phyloP scores from a whole-genome alignment of 2,888 invertebrate genomes.

The Parnassius apollo region DNA sequence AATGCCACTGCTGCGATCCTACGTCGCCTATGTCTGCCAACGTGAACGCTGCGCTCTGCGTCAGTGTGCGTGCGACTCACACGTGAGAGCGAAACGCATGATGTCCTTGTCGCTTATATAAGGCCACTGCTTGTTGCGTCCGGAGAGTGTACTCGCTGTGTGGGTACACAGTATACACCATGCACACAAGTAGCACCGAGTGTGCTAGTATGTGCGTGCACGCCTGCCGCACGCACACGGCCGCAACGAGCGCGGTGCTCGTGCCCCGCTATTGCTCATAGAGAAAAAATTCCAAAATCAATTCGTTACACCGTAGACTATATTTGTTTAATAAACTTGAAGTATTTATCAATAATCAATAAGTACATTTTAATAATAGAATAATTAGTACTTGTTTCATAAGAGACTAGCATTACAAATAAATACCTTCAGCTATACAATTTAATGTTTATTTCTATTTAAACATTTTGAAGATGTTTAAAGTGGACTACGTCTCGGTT shows the following conservation, averaged over 20 bases:
- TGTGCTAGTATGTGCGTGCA: slow-evolving; percentile 3
- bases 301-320: slow-evolving; percentile 79
- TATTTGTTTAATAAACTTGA: slow-evolving; percentile 79
- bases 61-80: slow-evolving; percentile 24
- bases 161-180: not conserved
- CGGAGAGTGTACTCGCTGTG: not conserved
- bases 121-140: slow-evolving; percentile 47
- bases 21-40: slow-evolving; percentile 64
- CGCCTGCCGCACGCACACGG: slow-evolving; percentile 15
- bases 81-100: not conserved
- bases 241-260: slow-evolving; percentile 27
- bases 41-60: slow-evolving; percentile 27
- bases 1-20: slow-evolving; percentile 78
- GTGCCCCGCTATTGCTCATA: slow-evolving; percentile 66
- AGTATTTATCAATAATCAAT: slow-evolving; percentile 81
- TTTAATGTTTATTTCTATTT: slow-evolving; percentile 78
- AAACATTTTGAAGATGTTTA: slow-evolving; percentile 78
- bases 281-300: slow-evolving; percentile 76
- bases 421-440: slow-evolving; percentile 81
- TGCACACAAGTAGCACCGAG: not conserved
- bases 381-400: slow-evolving; percentile 81
- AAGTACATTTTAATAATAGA: slow-evolving; percentile 81
- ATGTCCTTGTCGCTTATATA: slow-evolving; percentile 15
- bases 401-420: slow-evolving; percentile 82
- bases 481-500: slow-evolving; percentile 72